These are phyloP conservation scores for Origma solitaria DNA, from an alignment of 2,113 vertebrate species.

Conservation along the genomic window DNA sequence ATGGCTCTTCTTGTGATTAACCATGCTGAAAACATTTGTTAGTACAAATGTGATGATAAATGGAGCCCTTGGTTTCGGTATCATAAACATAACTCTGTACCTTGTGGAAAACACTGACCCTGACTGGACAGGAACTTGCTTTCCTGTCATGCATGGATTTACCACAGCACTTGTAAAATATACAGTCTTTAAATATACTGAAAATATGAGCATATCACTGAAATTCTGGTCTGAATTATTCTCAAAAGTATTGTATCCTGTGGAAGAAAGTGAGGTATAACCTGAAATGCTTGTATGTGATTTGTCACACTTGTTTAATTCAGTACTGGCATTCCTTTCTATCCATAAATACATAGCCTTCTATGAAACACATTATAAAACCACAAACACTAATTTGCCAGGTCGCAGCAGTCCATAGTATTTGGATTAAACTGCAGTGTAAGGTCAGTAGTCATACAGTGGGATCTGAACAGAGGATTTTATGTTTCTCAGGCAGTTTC, in stretches of 20 bases:
- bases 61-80: background rate
- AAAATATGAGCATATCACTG: background rate
- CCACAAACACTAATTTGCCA: background rate
- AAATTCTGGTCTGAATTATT: background rate
- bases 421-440: background rate
- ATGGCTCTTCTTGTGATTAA: background rate
- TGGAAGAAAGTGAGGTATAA: background rate
- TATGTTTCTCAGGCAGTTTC: background rate
- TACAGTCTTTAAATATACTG: background rate
- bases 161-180: background rate
- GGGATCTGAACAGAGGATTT: background rate
- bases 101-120: background rate
- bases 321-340: background rate
- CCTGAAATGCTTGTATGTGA: background rate
- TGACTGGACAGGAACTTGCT: background rate
- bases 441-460: background rate
- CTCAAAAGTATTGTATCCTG: background rate
- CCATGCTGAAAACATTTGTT: background rate
- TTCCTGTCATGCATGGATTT: background rate
- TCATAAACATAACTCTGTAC: background rate
- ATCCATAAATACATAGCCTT: background rate
- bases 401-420: background rate
- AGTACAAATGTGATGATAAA: background rate
- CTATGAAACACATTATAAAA: background rate
- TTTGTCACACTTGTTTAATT: background rate